Base-by-base conservation (phyloP, 2,113 vertebrate species). In the Megaptera novaeangliae region DNA sequence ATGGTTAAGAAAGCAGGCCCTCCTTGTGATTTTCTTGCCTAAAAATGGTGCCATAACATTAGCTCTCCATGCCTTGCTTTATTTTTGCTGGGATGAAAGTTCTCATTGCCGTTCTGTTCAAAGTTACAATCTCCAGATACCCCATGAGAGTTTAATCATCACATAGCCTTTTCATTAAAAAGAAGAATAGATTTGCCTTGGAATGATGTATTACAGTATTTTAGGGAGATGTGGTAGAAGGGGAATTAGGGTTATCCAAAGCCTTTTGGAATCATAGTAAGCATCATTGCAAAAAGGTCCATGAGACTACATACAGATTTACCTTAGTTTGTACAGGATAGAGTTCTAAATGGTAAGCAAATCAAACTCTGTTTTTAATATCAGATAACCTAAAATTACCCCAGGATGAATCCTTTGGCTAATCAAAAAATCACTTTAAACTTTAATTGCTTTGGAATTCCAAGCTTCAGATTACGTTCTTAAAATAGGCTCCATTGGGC, bases 371-470 rank as follows among this genome's bases (percentile, higher is more conserved):
- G 55, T 44, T 84, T 92, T 41, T 46, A 77, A 74, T 57, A 6
- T 2, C 31, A 84, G 44, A 64, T 27, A n/a, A 91, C 46, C 34
- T 86, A 94, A 96, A 96, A 95, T 94, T 81, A 87, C 4, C 14
- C 68, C 29, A 23, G 6, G 23, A 52, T 27, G 34, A 98, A 88
- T 64, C 8, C 39, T 88, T 57, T 69, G 2, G 59, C 71, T 93
- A 83, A n/a, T n/a, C n/a, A n/a, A 89, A 25, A 41, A 83, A n/a
- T 94, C 6, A 81, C 9, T 81, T n/a, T 90, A 15, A 96, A 97
- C 46, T 91, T 82, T 84, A 94, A 96, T 68, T 69, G 59, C 23
- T 84, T 97, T 91, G 46, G 18, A 96, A 95, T 92, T 87, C 11
- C 55, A 94, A 39, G 10, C 5, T 96, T 90, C 64, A 29, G 27